These are phyloP conservation scores for Pygoscelis antarcticus DNA, from an alignment of 2,113 vertebrate species.

Conservation along the genomic window DNA sequence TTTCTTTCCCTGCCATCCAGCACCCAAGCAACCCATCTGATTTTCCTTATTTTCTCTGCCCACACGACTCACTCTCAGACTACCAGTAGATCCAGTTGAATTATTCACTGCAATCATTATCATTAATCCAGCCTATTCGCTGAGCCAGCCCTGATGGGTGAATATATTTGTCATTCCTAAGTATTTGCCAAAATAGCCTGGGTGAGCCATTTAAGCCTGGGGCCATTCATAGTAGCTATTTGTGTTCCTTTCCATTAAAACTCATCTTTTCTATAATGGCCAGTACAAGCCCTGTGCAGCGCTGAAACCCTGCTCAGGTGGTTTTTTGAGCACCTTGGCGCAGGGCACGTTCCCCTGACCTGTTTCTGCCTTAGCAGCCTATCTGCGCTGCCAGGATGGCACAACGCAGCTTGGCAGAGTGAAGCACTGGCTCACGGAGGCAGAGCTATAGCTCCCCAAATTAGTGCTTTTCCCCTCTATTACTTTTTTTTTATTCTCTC, in stretches of 20 bases:
- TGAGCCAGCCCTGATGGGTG: not conserved
- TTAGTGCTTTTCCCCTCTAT: not conserved
- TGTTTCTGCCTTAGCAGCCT: not conserved
- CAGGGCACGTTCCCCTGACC: not conserved
- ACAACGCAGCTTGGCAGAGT: fast-evolving
- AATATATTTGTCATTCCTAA: constrained; percentile 29
- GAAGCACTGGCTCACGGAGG: not conserved
- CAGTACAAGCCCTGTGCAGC: not conserved
- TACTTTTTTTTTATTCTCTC: not conserved
- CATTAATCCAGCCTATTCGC: constrained; percentile 16
- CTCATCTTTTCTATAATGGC: not conserved
- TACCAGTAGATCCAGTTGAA: not conserved
- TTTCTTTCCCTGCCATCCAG: not conserved
- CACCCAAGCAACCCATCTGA: not conserved
- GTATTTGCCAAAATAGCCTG: constrained; percentile 47
- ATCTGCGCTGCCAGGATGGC: not conserved
- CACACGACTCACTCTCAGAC: not conserved
- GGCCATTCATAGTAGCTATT: not conserved
- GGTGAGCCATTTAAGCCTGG: not conserved
- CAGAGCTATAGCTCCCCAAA: not conserved
- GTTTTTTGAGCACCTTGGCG: not conserved
- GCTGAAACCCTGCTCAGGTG: not conserved
- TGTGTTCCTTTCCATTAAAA: constrained; percentile 8
- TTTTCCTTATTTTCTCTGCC: not conserved
- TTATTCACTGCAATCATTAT: constrained; percentile 39